phyloP scores from a whole-genome alignment of 2,113 vertebrate species.

The Charadrius vociferus region DNA sequence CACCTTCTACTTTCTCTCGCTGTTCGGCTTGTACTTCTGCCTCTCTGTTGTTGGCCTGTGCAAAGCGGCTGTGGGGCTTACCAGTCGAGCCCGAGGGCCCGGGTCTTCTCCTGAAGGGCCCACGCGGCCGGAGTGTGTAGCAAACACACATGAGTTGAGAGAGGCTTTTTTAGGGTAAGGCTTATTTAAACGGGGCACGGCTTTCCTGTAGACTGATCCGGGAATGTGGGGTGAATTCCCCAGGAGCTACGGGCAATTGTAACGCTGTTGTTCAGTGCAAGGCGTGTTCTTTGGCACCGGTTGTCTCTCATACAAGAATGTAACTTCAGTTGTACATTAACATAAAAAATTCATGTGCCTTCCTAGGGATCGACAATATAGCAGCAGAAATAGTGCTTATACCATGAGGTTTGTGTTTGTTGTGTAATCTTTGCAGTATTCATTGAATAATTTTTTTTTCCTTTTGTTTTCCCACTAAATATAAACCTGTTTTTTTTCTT shows the following conservation, averaged over 20 bases:
- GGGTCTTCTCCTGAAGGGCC: neutral
- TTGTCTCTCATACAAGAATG: neutral
- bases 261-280: neutral
- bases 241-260: neutral
- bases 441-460: neutral
- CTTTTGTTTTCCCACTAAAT: neutral
- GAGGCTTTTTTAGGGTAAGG: neutral
- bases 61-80: neutral
- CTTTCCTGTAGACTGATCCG: neutral
- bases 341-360: neutral
- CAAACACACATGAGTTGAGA: neutral
- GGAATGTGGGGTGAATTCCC: neutral
- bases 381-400: neutral
- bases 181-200: neutral
- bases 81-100: too few relatives aligned
- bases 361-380: neutral
- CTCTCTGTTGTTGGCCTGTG: too few relatives aligned
- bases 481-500: neutral
- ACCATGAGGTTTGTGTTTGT: neutral
- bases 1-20: neutral
- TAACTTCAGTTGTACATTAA: neutral
- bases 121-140: rapidly evolving
- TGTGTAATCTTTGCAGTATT: rapidly evolving
- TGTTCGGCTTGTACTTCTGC: neutral
- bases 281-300: neutral